phyloP scores from a whole-genome alignment of 2,113 vertebrate genomes.

The Rutilus rutilus region DNA sequence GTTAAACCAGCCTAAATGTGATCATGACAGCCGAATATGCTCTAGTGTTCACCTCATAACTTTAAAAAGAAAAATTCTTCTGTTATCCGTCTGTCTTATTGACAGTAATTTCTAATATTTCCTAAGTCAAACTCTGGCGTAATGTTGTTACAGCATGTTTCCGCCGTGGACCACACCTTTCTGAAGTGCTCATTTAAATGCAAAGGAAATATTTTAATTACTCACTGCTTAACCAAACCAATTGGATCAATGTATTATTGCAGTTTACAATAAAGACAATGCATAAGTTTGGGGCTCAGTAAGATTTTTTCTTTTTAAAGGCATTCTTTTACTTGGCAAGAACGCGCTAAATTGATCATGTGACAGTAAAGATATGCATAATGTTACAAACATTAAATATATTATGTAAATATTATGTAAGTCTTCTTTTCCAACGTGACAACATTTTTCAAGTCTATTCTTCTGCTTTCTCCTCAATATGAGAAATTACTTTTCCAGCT shows the following conservation, averaged over 20 bases:
- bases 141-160: not conserved
- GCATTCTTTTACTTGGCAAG: too few relatives aligned
- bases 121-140: not conserved
- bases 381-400: too few relatives aligned
- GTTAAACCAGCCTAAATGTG: not conserved
- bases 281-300: not conserved
- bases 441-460: not conserved
- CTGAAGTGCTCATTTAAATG: not conserved
- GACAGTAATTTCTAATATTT: not conserved
- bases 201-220: not conserved
- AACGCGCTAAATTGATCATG: too few relatives aligned
- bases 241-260: not conserved
- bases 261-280: not conserved
- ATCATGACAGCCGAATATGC: not conserved
- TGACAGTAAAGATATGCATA: too few relatives aligned
- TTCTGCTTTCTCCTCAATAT: not conserved
- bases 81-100: not conserved
- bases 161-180: not conserved
- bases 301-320: too few relatives aligned
- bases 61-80: not conserved
- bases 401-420: not conserved
- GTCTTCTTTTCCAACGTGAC: not conserved
- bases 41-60: not conserved
- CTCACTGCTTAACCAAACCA: not conserved
- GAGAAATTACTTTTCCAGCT: not conserved